Conservation (phyloP, 2,888 invertebrate species). For the Oligia latruncula region DNA sequence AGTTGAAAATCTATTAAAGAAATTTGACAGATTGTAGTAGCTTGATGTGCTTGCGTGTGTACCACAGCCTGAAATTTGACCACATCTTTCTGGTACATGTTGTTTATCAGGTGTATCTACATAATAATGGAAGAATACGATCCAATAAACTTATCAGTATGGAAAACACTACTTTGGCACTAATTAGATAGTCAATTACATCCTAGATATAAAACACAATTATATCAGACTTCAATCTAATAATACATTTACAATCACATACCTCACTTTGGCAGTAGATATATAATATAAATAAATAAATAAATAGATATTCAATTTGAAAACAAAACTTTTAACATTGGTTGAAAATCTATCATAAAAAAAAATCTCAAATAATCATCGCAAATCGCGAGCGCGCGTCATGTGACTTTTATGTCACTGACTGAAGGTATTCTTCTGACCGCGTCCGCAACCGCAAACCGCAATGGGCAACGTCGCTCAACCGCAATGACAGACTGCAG, state of each 20-base stretch:
- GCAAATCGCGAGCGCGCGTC: background rate
- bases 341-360: constrained; percentile 30
- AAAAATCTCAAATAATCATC: background rate
- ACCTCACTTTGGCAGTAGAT: constrained; percentile 48
- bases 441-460: background rate
- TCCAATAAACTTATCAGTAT: background rate
- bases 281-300: too few species aligned
- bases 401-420: background rate
- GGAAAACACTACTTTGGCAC: constrained; percentile 49
- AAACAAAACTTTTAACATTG: constrained; percentile 18
- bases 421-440: background rate
- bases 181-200: constrained; percentile 35
- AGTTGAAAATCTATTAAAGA: too few species aligned
- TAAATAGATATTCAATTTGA: constrained; percentile 14
- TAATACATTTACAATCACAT: constrained; percentile 37
- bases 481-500: too few species aligned
- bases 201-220: constrained; percentile 41
- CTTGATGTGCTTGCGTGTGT: background rate
- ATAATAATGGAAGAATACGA: constrained; percentile 29
- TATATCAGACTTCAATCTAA: constrained; percentile 58
- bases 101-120: background rate
- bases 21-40: too few species aligned
- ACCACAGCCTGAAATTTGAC: background rate
- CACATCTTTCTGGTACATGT: background rate
- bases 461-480: background rate